A percentile compares a stretch with the other conserved stretches of the same genome.
Conservation (phyloP, 2,797 vertebrate genomes). For the Gobionotothen gibberifrons region DNA sequence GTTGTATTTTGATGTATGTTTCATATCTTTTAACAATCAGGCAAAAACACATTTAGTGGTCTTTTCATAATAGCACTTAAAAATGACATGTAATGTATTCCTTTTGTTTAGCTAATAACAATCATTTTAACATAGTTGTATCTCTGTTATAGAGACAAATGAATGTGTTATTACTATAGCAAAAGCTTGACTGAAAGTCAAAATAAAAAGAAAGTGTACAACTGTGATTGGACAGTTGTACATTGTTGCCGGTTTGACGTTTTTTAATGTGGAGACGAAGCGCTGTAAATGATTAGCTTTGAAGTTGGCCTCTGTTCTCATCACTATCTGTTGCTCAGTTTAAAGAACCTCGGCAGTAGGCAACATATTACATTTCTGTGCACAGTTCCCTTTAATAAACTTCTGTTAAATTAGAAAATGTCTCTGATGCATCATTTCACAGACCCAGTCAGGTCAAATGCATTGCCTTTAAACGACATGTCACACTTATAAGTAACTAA, state of each 20-base stretch:
- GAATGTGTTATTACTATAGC: conserved; percentile 53
- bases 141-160: conserved; percentile 48
- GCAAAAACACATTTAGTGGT: background rate
- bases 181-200: conserved; percentile 40
- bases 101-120: conserved; percentile 14
- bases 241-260: conserved; percentile 37
- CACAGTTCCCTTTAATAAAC: conserved; percentile 78
- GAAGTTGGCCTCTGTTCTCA: conserved; percentile 51
- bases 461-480: background rate
- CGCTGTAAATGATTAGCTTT: conserved; percentile 29
- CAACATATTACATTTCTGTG: conserved; percentile 51
- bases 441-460: background rate
- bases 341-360: conserved; percentile 34
- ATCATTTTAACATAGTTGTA: conserved; percentile 9
- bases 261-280: conserved; percentile 36
- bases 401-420: conserved; percentile 45
- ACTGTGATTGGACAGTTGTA: conserved; percentile 63
- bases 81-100: conserved; percentile 22
- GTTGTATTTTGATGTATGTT: conserved; percentile 20
- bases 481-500: background rate
- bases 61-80: conserved; percentile 19
- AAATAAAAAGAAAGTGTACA: conserved; percentile 37
- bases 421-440: conserved; percentile 30
- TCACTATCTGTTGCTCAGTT: conserved; percentile 43
- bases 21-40: conserved; percentile 17